Evolutionary conservation across 2,113 vertebrate species (phyloP).

Genomic region (Sylvilagus bachmani): DNA sequence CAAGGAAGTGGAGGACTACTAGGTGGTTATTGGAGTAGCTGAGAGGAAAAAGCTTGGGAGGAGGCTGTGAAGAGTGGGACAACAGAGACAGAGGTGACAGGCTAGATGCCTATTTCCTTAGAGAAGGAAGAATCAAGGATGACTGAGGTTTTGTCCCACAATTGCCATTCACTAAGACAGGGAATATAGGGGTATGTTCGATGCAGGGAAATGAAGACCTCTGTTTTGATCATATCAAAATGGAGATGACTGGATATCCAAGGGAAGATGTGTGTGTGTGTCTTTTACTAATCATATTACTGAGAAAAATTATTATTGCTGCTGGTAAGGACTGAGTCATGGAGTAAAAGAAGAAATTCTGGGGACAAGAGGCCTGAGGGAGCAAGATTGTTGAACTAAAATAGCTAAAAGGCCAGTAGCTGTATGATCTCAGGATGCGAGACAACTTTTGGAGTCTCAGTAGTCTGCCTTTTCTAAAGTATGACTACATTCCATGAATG

Average conservation of each 20-base stretch:
- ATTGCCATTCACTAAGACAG: neutral
- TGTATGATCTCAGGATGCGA: neutral
- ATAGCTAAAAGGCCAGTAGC: neutral
- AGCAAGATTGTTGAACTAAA: neutral
- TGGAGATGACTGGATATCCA: neutral
- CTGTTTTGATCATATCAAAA: slow-evolving; percentile 31
- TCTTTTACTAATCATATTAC: neutral
- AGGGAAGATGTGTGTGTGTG: neutral
- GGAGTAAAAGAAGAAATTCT: neutral
- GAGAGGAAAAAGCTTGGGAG: neutral
- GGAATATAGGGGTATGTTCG: neutral
- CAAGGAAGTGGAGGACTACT: rapidly evolving
- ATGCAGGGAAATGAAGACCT: neutral
- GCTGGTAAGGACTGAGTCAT: neutral
- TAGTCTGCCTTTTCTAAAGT: neutral
- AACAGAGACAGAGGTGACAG: neutral
- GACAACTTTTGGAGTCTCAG: neutral
- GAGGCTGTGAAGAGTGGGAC: neutral
- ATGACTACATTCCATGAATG: neutral
- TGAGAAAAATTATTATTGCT: neutral
- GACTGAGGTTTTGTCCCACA: neutral
- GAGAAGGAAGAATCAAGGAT: neutral
- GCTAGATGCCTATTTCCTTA: neutral
- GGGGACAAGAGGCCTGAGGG: neutral
- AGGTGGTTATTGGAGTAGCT: neutral